These are phyloP conservation scores for Epinephelus cyanopodus DNA, from an alignment of 2,113 vertebrate species.

Conservation along the genomic window DNA sequence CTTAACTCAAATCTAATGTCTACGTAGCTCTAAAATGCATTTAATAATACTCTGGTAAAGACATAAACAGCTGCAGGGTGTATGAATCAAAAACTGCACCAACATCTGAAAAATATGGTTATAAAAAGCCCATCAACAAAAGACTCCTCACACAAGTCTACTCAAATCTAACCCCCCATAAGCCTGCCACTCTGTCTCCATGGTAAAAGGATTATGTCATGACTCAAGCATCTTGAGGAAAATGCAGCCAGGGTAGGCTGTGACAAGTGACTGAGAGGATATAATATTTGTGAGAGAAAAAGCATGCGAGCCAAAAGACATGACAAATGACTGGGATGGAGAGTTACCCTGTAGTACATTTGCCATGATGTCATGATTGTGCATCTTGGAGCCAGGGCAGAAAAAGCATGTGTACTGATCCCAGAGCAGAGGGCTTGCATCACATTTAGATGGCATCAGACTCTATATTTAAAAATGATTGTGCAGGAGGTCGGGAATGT, in stretches of 20 bases:
- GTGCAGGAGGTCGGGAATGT: constrained; percentile 34
- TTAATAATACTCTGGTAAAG: background rate
- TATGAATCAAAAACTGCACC: background rate
- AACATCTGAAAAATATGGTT: background rate
- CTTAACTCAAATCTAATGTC: constrained; percentile 9
- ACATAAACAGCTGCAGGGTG: background rate
- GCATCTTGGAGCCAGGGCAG: constrained; percentile 42
- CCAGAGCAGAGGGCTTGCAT: constrained; percentile 38
- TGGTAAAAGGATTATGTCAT: constrained; percentile 51
- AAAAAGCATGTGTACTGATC: constrained; percentile 44
- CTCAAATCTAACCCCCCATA: constrained; percentile 17
- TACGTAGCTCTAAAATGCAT: background rate
- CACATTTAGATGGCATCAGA: constrained; percentile 55
- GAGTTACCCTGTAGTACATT: constrained; percentile 10
- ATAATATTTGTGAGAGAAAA: constrained; percentile 30
- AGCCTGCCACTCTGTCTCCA: constrained; percentile 23
- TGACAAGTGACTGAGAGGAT: constrained; percentile 44
- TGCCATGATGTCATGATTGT: constrained; percentile 60
- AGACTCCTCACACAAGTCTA: background rate
- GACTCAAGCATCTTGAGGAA: constrained; percentile 35
- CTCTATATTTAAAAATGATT: constrained; percentile 60
- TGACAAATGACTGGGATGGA: constrained; percentile 32
- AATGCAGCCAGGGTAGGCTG: background rate
- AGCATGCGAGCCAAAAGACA: background rate
- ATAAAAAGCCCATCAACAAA: background rate